A percentile compares a stretch with the other conserved stretches of the same genome.
Conservation (phyloP, 2,797 vertebrate genomes). For the Pachyuromys duprasi region DNA sequence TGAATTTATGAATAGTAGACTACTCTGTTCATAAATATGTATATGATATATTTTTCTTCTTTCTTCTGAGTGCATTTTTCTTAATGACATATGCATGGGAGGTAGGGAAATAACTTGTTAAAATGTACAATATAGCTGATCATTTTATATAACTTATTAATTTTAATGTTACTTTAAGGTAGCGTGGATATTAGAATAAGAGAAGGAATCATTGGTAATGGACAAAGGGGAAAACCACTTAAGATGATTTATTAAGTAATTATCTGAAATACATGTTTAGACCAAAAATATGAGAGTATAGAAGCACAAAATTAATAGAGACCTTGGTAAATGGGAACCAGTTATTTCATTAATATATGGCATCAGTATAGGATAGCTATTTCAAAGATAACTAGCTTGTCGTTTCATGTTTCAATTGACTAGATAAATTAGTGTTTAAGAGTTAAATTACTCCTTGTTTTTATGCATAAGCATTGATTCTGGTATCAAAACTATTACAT, state of each 20-base stretch:
- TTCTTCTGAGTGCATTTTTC: conserved; percentile 19
- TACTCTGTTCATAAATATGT: not conserved
- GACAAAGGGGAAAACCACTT: not conserved
- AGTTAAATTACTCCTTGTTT: conserved; percentile 44
- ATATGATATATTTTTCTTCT: not conserved
- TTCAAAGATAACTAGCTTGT: conserved; percentile 64
- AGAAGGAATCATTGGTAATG: conserved; percentile 28
- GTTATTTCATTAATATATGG: conserved; percentile 48
- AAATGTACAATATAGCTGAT: not conserved
- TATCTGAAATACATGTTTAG: conserved; percentile 51
- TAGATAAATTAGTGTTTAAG: conserved; percentile 64
- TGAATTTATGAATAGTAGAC: conserved; percentile 1
- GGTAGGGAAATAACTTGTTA: conserved; percentile 15
- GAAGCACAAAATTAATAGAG: conserved; percentile 49
- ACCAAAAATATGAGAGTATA: conserved; percentile 3
- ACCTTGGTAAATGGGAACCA: conserved; percentile 14
- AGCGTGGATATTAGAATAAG: conserved; percentile 16
- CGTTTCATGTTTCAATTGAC: conserved; percentile 59
- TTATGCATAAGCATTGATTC: conserved; percentile 62
- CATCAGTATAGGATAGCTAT: conserved; percentile 24
- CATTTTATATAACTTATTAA: not conserved
- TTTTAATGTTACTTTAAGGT: conserved; percentile 19
- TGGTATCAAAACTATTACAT: conserved; percentile 54
- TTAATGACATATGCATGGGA: not conserved
- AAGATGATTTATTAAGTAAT: conserved; percentile 66